Base-by-base conservation (phyloP, 2,113 vertebrate species). In the Tenrec ecaudatus region DNA sequence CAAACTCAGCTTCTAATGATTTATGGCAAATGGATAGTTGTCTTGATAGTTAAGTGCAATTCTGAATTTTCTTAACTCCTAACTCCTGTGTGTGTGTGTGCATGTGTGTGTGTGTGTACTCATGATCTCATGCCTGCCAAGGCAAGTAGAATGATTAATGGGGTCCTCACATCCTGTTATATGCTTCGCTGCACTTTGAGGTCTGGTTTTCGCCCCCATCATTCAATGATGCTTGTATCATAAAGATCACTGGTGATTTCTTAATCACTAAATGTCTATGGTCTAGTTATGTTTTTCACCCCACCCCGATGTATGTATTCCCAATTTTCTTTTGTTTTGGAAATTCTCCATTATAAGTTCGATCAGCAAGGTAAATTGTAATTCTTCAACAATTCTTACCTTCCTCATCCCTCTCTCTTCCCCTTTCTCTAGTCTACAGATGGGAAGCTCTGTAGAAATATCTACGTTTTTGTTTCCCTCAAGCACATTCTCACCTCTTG, bases 41-140 rank as follows among this genome's bases (percentile, higher is more conserved):
- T 10, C 22, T 16, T 75, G 27, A 73, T 58, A 87, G 88, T 86
- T 84, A 96, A 94, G 17, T 79, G 80, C 43, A 12, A 60, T 68
- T 10, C 16, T 89, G 53, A 33, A 20, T 91, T 27, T 86, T 62
- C 17, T 23, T 62, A 23, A 53, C 9, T 62, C 60, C 22, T 95
- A 89, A 60, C 23, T 57, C 78, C 23, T 64, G 47, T 17, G 17
- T 31, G 29, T 83, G 60, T 66, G 25, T 66, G 23, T 82, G 36
- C 19, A 1, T 11, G 29, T 68, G 0, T 27, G 64, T 66, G 64
- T 66, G 64, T 66, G 64, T 66, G 64, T 66, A 62, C 47, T 53
- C 47, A 53, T 53, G 47, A 53, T 53, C 47, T 53, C 47, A 53
- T 53, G 19, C 12, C 40, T 76, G 66, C 4, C 19, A 90, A 75